A percentile compares a stretch with the other conserved stretches of the same genome.
These are phyloP conservation scores for Melanophora roralis DNA, from an alignment of 2,888 invertebrate genomes.

Conservation along the genomic window DNA sequence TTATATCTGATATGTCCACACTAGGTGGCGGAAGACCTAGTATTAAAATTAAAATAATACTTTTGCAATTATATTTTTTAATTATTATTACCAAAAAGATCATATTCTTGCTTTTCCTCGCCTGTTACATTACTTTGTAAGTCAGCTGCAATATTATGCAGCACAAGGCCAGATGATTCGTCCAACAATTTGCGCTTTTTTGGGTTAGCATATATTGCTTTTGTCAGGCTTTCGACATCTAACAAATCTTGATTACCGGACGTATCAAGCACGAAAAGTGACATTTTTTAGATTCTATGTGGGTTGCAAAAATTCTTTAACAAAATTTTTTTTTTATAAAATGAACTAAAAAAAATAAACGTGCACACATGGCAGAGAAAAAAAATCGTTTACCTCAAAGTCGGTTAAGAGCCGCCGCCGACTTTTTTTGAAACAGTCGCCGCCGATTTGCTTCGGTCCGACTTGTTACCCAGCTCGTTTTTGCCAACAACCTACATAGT, in stretches of 20 bases:
- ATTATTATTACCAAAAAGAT: constrained; percentile 65
- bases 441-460: no score
- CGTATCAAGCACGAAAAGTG: constrained; percentile 72
- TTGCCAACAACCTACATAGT: no score
- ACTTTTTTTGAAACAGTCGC: no score
- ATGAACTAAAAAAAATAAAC: no score
- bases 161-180: neutral
- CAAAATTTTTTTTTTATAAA: no score
- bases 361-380: no score
- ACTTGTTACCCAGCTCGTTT: no score
- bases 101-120: constrained; percentile 65
- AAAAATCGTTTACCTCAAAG: no score
- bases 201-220: constrained; percentile 33
- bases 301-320: no score
- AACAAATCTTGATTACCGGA: constrained; percentile 70
- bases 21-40: constrained; percentile 67
- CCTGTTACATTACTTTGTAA: constrained; percentile 52
- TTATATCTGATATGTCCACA: constrained; percentile 65
- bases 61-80: neutral
- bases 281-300: no score
- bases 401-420: no score
- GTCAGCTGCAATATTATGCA: constrained; percentile 1
- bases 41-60: neutral
- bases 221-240: constrained; percentile 10
- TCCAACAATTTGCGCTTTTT: constrained; percentile 5